Evolutionary conservation across 2,888 invertebrate species (phyloP), one percentile per base, ranked within the genome.

Genomic region (Bembecia ichneumoniformis): DNA sequence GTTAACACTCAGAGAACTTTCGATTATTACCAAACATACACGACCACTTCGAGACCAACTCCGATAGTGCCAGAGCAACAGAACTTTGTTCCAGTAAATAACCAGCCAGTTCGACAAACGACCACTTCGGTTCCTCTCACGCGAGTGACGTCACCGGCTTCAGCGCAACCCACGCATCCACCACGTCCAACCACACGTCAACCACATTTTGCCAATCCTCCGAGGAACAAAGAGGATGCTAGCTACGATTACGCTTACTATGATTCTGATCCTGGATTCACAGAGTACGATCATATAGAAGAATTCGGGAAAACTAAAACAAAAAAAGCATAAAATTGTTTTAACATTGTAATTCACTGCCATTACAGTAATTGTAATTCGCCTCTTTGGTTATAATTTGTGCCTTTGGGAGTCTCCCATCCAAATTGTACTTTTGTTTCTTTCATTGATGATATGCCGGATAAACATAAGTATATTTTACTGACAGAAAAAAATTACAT

Each of bases 241-340:
- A 92, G 91, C 68, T 95, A 95, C 66, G 95, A 95, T 71, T 95
- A 95, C 65, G 95, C 95, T 3, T 95, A 95, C 68, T 95, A 95
- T 65, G 95, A 95, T 69, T 90, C 91, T 51, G 90, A 90, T 47
- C 82, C 83, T 11, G 89, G 89, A 43, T 89, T 90, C 61, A 71
- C 88, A 40, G 89, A 89, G 67, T 89, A 89, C 58, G 89, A 89
- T 52, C 80, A 88, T 58, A 88, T 90, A 77, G 88, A 88, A 66
- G 92, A 92, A 69, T 90, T 92, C 59, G 89, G 90, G 60, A 91
- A 89, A 82, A 90, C 90, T 62, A 82, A 83, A 64, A 71, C 73
- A 66, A 76, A 77, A 71, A 76, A 78, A 72, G 75, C 70, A 59
- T 84, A 77, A 77, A 56, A 54, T 54, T 56, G 48, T 51, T 61